These are phyloP conservation scores for Myzus persicae DNA, from an alignment of 1,140 invertebrate species.

Conservation along the genomic window DNA sequence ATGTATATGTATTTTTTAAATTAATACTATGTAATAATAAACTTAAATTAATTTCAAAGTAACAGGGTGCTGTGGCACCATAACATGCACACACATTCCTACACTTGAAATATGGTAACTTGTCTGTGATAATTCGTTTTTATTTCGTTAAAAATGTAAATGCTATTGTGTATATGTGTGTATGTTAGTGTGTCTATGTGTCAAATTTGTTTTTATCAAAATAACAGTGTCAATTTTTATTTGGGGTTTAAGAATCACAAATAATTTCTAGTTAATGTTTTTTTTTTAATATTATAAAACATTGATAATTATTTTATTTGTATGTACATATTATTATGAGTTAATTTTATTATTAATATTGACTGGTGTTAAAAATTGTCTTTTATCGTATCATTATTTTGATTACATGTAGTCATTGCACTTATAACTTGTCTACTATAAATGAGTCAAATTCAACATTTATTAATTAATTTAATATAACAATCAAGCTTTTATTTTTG, in stretches of 20 bases:
- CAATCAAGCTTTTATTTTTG: conserved; percentile 10
- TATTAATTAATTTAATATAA: not conserved
- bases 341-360: conserved; percentile 3
- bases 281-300: not conserved
- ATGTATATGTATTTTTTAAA: conserved; percentile 14
- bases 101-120: conserved; percentile 50
- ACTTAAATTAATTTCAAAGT: conserved; percentile 14
- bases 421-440: not conserved
- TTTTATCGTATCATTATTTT: not conserved
- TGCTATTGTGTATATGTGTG: conserved; percentile 29
- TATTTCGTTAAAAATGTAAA: conserved; percentile 44
- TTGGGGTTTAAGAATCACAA: not conserved
- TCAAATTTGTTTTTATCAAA: not conserved
- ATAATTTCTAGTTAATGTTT: not conserved
- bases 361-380: not conserved
- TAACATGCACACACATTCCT: conserved; percentile 49
- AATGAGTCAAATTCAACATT: not conserved
- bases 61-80: conserved; percentile 53
- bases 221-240: conserved; percentile 48
- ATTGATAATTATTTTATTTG: not conserved
- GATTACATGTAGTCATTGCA: not conserved
- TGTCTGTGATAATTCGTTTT: conserved; percentile 53
- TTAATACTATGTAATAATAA: not conserved
- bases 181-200: conserved; percentile 6
- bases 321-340: not conserved